A percentile compares a stretch with the other conserved stretches of the same genome.
phyloP scores from a whole-genome alignment of 2,888 invertebrate genomes.

The Watsonalla cultraria region DNA sequence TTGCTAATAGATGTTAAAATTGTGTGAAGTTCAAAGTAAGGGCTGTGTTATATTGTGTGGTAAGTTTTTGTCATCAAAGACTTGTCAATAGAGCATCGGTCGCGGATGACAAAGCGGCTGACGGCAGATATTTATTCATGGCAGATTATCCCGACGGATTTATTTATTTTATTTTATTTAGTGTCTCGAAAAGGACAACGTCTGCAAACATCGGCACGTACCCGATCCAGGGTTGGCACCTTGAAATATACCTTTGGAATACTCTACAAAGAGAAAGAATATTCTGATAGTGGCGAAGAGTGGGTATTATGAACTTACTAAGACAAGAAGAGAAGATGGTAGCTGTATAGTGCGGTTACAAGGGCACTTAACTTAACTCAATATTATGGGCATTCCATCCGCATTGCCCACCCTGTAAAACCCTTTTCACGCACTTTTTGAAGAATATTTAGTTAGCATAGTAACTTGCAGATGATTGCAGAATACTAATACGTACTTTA shows the following conservation, averaged over 20 bases:
- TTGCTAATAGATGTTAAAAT: not conserved
- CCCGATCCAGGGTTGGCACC: conserved; percentile 21
- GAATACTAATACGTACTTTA: too few relatives aligned
- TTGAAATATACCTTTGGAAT: not conserved
- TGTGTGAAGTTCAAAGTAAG: not conserved
- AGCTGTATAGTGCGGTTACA: too few relatives aligned
- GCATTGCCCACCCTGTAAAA: too few relatives aligned
- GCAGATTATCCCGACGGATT: conserved; percentile 63
- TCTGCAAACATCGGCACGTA: conserved; percentile 46
- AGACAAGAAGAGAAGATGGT: too few relatives aligned
- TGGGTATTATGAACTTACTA: too few relatives aligned
- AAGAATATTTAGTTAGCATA: too few relatives aligned
- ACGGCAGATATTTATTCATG: conserved; percentile 72
- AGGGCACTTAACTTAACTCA: too few relatives aligned
- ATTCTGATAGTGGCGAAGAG: too few relatives aligned
- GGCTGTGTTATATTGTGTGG: conserved; percentile 1
- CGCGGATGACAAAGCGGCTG: conserved; percentile 64
- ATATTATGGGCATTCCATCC: too few relatives aligned
- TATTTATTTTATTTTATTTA: conserved; percentile 53
- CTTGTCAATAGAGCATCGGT: conserved; percentile 69
- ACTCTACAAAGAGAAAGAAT: not conserved
- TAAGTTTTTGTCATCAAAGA: conserved; percentile 32
- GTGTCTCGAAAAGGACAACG: conserved; percentile 54
- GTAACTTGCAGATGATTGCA: too few relatives aligned
- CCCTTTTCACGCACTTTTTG: too few relatives aligned